Percentiles rank a stretch among this genome's conserved stretches.
Conservation (phyloP, 2,113 vertebrate genomes). For the Chloropsis hardwickii region DNA sequence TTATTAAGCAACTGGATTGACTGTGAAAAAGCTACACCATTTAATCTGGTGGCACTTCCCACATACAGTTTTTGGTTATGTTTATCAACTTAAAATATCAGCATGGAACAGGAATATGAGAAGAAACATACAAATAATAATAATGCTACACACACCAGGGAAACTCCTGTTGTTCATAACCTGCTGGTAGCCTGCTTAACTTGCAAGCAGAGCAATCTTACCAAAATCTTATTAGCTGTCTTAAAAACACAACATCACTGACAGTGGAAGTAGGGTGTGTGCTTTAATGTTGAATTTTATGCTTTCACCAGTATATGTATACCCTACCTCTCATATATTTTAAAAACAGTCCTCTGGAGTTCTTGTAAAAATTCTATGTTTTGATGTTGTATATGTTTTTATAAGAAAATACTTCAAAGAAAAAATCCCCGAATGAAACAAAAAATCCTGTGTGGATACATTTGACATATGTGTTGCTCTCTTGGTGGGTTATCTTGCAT, state of each 20-base stretch:
- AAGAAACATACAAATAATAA: neutral
- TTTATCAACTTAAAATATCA: neutral
- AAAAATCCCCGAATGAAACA: neutral
- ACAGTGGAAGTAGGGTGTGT: constrained; percentile 13
- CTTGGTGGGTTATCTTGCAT: constrained; percentile 21
- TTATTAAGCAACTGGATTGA: neutral
- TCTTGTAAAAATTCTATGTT: constrained; percentile 40
- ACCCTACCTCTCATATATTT: constrained; percentile 14
- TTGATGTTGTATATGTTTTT: constrained; percentile 47
- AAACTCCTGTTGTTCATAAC: neutral
- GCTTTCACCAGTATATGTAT: constrained; percentile 12
- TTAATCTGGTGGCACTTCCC: neutral
- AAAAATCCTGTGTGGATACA: neutral
- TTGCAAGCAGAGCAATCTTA: neutral
- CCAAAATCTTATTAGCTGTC: neutral
- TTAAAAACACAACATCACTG: constrained; percentile 20
- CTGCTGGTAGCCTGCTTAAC: neutral
- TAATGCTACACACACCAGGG: neutral
- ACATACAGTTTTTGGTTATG: neutral
- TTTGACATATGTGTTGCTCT: neutral
- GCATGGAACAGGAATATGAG: neutral
- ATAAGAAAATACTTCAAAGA: neutral
- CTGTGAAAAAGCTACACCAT: neutral
- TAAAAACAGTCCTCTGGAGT: neutral
- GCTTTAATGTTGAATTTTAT: constrained; percentile 34